phyloP scores from a whole-genome alignment of 2,888 invertebrate genomes.

The Leptopilina myrica region DNA sequence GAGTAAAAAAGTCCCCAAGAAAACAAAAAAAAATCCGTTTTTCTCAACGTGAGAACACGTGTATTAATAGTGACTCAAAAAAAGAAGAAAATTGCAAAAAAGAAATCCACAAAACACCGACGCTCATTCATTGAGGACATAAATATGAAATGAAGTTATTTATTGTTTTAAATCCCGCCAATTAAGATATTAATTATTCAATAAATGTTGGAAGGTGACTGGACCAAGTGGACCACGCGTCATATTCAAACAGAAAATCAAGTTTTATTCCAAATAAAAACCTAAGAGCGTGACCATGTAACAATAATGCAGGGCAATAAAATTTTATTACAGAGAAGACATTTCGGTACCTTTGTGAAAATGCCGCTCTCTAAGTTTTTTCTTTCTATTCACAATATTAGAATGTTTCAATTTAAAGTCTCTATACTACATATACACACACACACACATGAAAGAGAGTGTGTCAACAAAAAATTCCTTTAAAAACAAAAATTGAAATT shows the following conservation, averaged over 20 bases:
- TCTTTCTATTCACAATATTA: slow-evolving; percentile 3
- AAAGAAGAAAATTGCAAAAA: slow-evolving; percentile 15
- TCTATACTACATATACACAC: background rate
- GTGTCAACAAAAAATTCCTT: background rate
- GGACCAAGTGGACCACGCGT: slow-evolving; percentile 36
- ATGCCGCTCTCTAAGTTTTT: slow-evolving; percentile 46
- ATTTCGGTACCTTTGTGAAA: slow-evolving; percentile 53
- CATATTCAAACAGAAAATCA: slow-evolving; percentile 42
- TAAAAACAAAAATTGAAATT: background rate
- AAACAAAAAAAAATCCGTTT: background rate
- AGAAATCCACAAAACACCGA: slow-evolving; percentile 1
- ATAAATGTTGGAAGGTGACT: slow-evolving; percentile 33
- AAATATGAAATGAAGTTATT: slow-evolving; percentile 32
- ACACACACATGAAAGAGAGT: background rate
- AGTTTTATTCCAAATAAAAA: slow-evolving; percentile 54
- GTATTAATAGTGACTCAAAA: background rate
- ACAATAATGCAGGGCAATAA: slow-evolving; percentile 52
- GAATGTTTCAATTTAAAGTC: background rate
- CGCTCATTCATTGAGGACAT: slow-evolving; percentile 17
- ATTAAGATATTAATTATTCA: slow-evolving; percentile 38
- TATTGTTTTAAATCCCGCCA: slow-evolving; percentile 21
- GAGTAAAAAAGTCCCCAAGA: background rate
- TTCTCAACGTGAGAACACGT: slow-evolving; percentile 8
- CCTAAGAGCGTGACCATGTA: slow-evolving; percentile 55
- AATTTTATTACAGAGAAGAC: slow-evolving; percentile 51